Conservation (phyloP, 2,113 vertebrate species). For the Dasyornis broadbenti region DNA sequence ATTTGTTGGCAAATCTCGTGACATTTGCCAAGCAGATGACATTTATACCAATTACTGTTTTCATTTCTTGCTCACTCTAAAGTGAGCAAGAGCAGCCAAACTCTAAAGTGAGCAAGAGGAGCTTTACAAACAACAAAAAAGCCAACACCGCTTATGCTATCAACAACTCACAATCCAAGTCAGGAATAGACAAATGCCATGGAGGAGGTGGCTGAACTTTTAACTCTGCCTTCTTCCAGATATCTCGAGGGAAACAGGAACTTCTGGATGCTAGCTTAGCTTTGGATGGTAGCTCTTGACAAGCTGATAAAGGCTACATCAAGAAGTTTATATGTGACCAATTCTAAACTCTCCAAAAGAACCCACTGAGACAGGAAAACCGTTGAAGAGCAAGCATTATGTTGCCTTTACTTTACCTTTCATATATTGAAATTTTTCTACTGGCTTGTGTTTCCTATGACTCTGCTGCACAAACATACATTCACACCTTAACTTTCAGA, state of each 20-base stretch:
- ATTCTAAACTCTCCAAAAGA: neutral
- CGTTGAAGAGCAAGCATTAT: neutral
- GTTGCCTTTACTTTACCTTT: neutral
- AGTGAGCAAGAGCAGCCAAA: neutral
- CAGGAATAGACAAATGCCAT: neutral
- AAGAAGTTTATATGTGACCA: neutral
- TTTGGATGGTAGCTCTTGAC: neutral
- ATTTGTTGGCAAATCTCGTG: neutral
- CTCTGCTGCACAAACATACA: neutral
- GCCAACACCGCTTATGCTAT: neutral
- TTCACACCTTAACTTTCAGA: neutral
- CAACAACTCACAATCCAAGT: neutral
- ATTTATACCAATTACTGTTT: slow-evolving; percentile 33
- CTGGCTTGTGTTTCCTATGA: neutral
- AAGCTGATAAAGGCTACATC: neutral
- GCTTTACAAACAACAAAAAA: neutral
- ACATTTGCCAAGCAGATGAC: slow-evolving; percentile 25
- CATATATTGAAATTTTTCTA: neutral
- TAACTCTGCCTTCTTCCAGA: neutral
- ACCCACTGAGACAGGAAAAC: neutral
- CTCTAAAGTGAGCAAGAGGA: neutral
- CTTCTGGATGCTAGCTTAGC: neutral
- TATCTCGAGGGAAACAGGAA: neutral
- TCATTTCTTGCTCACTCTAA: neutral
- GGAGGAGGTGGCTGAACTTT: neutral